Percentiles rank a stretch among this genome's conserved stretches.
These are phyloP conservation scores for Melolontha melolontha DNA, from an alignment of 2,888 invertebrate species.

Conservation along the genomic window DNA sequence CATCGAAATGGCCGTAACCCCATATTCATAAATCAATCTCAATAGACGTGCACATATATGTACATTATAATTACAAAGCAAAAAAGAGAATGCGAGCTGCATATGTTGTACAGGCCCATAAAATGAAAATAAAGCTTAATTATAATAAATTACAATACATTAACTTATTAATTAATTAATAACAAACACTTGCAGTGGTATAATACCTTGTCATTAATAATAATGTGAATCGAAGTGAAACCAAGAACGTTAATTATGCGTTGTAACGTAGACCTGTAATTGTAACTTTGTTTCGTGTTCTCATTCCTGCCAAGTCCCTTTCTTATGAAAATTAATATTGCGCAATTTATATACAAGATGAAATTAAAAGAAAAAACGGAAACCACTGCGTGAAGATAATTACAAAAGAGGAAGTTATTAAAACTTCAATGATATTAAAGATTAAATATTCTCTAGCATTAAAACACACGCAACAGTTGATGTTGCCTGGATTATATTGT, in stretches of 20 bases:
- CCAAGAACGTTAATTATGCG: slow-evolving; percentile 31
- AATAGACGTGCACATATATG: neutral
- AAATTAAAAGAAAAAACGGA: too few relatives aligned
- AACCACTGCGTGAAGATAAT: too few relatives aligned
- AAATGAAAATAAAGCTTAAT: slow-evolving; percentile 25
- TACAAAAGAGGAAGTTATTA: too few relatives aligned
- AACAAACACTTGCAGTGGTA: slow-evolving; percentile 17
- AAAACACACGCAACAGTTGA: too few relatives aligned
- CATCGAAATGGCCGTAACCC: neutral
- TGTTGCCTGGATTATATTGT: too few relatives aligned
- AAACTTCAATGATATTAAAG: too few relatives aligned
- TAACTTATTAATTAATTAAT: slow-evolving; percentile 31
- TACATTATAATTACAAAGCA: neutral
- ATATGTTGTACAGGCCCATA: slow-evolving; percentile 1
- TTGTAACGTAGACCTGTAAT: slow-evolving; percentile 19
- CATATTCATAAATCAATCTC: slow-evolving; percentile 20
- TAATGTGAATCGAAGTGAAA: slow-evolving; percentile 20
- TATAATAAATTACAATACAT: slow-evolving; percentile 32
- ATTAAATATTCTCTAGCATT: too few relatives aligned
- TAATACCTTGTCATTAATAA: slow-evolving; percentile 26
- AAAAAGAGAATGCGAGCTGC: neutral
- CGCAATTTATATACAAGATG: too few relatives aligned
- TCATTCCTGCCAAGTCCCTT: slow-evolving; percentile 1
- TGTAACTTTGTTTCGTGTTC: slow-evolving; percentile 1
- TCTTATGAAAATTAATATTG: too few relatives aligned